phyloP scores from a whole-genome alignment of 2,797 vertebrate species.

The Staurois parvus region DNA sequence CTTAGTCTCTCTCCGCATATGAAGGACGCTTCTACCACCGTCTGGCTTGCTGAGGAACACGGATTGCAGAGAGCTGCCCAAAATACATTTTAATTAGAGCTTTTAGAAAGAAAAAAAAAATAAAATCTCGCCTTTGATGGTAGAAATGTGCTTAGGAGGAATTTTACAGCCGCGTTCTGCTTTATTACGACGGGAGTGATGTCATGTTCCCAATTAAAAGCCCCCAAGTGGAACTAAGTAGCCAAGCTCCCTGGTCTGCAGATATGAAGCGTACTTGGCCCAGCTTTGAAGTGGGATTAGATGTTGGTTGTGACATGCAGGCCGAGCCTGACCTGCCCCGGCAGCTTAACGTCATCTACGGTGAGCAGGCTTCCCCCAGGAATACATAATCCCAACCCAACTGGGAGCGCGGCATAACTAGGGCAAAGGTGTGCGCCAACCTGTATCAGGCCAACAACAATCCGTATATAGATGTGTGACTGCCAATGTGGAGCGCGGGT shows the following conservation, averaged over 20 bases:
- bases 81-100: not conserved
- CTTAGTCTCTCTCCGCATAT: no score
- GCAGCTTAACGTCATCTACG: conserved; percentile 16
- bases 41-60: not conserved
- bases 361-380: not conserved
- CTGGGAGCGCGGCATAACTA: not conserved
- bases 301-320: conserved; percentile 4
- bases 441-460: no score
- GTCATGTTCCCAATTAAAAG: conserved; percentile 38
- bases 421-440: not conserved
- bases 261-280: not conserved
- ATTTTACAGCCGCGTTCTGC: not conserved
- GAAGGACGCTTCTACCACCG: not conserved
- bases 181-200: not conserved
- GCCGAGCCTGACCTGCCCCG: conserved; percentile 23
- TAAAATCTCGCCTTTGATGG: not conserved
- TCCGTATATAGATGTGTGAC: no score
- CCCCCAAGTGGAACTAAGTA: conserved; percentile 1
- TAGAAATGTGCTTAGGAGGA: not conserved
- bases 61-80: not conserved
- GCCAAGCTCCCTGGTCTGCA: conserved; percentile 1
- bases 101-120: not conserved
- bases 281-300: conserved; percentile 47
- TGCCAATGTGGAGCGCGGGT: no score
- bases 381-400: not conserved